phyloP scores from a whole-genome alignment of 2,797 vertebrate genomes.

The Cryptoblepharus egeriae region DNA sequence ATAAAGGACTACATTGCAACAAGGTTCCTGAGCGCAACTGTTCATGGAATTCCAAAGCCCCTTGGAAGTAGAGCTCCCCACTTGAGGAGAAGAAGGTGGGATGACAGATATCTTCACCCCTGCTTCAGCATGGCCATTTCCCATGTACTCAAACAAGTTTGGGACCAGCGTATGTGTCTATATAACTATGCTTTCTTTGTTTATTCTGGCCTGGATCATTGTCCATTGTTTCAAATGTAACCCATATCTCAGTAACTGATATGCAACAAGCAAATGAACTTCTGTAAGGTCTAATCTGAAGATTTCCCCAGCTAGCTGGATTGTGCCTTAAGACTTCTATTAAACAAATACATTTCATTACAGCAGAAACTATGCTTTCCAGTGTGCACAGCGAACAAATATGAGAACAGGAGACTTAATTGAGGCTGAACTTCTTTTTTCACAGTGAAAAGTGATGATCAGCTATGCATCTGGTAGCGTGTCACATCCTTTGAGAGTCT shows the following conservation, averaged over 20 bases:
- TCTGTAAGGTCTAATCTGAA: neutral
- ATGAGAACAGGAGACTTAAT: conserved; percentile 68
- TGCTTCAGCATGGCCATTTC: neutral
- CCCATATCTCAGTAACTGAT: too few relatives aligned
- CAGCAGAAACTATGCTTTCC: conserved; percentile 37
- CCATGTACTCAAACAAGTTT: neutral
- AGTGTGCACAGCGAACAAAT: conserved; percentile 43
- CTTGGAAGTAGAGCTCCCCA: too few relatives aligned
- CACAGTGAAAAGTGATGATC: conserved; percentile 74
- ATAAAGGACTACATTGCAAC: too few relatives aligned
- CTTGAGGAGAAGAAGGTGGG: too few relatives aligned
- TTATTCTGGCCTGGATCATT: neutral
- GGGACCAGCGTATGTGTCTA: too few relatives aligned
- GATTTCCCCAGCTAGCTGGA: too few relatives aligned
- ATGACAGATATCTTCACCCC: too few relatives aligned
- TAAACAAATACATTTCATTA: conserved; percentile 41
- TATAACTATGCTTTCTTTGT: neutral
- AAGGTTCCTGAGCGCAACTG: too few relatives aligned
- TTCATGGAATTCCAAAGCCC: too few relatives aligned
- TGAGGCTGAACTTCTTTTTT: conserved; percentile 58
- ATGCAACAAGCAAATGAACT: too few relatives aligned
- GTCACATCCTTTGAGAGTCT: conserved; percentile 78
- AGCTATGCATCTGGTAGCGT: conserved; percentile 82
- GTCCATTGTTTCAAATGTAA: neutral
- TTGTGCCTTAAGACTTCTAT: fast-evolving